phyloP scores from a whole-genome alignment of 2,797 vertebrate genomes.

The Chaetophractus vellerosus region DNA sequence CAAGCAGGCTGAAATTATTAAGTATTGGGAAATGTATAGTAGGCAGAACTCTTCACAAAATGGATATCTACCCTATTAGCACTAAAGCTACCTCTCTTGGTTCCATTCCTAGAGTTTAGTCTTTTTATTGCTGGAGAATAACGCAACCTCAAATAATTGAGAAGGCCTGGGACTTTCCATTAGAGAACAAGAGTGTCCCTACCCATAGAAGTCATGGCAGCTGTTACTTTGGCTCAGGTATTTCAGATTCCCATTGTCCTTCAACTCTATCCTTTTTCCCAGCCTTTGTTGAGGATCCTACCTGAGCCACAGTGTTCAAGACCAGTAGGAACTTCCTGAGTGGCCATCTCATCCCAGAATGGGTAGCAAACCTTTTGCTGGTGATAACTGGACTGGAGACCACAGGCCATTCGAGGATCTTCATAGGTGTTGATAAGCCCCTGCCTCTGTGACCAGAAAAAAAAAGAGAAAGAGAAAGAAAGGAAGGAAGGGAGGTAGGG shows the following conservation, averaged over 20 bases:
- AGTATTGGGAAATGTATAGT: slow-evolving; percentile 16
- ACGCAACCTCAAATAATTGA: slow-evolving; percentile 24
- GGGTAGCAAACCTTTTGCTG: slow-evolving; percentile 91
- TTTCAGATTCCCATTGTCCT: slow-evolving; percentile 26
- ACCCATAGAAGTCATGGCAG: not conserved
- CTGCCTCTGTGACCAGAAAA: slow-evolving; percentile 90
- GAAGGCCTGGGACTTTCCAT: slow-evolving; percentile 18
- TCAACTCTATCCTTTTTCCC: not conserved
- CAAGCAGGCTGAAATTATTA: not conserved
- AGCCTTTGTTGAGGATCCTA: slow-evolving; percentile 87
- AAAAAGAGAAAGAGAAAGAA: not conserved
- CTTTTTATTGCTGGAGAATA: slow-evolving; percentile 50
- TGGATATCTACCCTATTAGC: not conserved
- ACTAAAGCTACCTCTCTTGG: not conserved
- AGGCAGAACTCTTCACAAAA: slow-evolving; percentile 37
- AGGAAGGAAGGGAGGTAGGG: too few species aligned
- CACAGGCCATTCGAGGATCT: slow-evolving; percentile 91
- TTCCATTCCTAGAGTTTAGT: not conserved
- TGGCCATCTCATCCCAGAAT: slow-evolving; percentile 92
- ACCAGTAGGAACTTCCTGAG: slow-evolving; percentile 97
- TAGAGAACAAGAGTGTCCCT: slow-evolving; percentile 25
- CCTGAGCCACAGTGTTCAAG: slow-evolving; percentile 93
- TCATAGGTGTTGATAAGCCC: slow-evolving; percentile 89
- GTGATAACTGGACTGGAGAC: slow-evolving; percentile 92
- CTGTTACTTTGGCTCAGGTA: not conserved